These are phyloP conservation scores for Laticauda laticaudata DNA, from an alignment of 2,113 vertebrate species.

Conservation along the genomic window DNA sequence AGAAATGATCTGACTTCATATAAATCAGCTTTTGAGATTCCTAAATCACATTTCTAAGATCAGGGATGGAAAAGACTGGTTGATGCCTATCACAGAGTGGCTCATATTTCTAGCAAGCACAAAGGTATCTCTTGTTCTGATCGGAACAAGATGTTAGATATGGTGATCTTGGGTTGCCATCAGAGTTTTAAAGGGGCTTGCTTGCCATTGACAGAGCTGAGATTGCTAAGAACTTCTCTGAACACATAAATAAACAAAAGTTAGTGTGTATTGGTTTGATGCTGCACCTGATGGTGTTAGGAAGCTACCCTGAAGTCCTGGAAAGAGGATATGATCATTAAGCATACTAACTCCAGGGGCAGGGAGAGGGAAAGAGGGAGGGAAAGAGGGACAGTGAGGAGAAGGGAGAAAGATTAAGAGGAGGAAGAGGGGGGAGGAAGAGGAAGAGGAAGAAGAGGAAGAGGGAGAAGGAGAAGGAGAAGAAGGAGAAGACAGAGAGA, in stretches of 20 bases:
- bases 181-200: not conserved
- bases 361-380: not conserved
- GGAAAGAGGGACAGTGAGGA: too few relatives aligned
- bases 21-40: not conserved
- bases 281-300: not conserved
- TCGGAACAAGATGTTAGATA: not conserved
- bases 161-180: not conserved
- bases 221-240: not conserved
- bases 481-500: too few relatives aligned
- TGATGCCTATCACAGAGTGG: not conserved
- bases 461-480: too few relatives aligned
- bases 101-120: not conserved
- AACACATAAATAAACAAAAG: not conserved
- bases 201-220: not conserved
- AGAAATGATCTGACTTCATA: not conserved
- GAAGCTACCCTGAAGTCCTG: not conserved
- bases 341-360: not conserved
- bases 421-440: fast-evolving
- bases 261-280: not conserved
- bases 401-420: too few relatives aligned
- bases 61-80: too few relatives aligned
- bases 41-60: not conserved
- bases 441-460: fast-evolving
- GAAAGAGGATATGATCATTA: not conserved
- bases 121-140: not conserved